Percentiles rank a stretch among this genome's conserved stretches.
Conservation (phyloP, 2,888 invertebrate species). For the Tipula vernalis region DNA sequence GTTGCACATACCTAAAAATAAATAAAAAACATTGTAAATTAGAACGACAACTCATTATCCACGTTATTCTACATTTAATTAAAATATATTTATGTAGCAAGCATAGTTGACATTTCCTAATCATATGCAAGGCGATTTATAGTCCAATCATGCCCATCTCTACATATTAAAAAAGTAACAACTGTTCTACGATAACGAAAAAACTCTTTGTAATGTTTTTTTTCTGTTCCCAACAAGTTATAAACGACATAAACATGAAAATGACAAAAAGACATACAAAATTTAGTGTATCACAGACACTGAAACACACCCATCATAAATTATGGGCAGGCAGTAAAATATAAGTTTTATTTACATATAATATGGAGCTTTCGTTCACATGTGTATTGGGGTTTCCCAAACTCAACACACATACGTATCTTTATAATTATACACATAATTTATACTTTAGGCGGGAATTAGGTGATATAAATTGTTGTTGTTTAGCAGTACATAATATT, state of each 20-base stretch:
- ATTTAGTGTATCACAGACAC: background rate
- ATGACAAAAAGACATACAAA: background rate
- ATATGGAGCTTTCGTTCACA: background rate
- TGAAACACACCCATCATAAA: background rate
- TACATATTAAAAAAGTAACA: background rate
- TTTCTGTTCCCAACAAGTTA: background rate
- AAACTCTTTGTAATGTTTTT: background rate
- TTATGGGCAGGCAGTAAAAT: background rate
- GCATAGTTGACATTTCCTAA: no score
- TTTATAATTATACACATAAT: background rate
- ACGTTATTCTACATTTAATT: background rate
- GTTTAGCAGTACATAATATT: background rate
- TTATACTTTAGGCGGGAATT: background rate
- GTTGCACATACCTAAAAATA: background rate
- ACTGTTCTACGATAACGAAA: background rate
- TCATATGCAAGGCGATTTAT: background rate
- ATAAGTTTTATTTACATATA: background rate
- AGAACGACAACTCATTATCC: background rate
- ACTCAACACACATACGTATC: background rate
- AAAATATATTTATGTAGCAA: no score
- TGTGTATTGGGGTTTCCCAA: background rate
- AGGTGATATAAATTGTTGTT: background rate
- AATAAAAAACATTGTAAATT: background rate
- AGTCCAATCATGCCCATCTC: background rate
- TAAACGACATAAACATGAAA: background rate